These are phyloP conservation scores for Adelphocoris suturalis DNA, from an alignment of 2,888 invertebrate genomes.

Conservation along the genomic window DNA sequence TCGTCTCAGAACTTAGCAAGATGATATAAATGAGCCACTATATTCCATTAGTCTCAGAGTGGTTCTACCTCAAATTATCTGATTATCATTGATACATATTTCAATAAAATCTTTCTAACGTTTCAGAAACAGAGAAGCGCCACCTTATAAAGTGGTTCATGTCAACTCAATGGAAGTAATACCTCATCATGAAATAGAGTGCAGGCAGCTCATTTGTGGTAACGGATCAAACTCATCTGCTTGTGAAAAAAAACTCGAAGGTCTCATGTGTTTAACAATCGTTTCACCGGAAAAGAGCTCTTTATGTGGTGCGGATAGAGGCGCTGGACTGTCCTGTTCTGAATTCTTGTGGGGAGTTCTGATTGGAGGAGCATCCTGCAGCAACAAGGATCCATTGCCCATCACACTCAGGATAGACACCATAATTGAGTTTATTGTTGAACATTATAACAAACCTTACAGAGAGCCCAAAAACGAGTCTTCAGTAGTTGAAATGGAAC, in stretches of 20 bases:
- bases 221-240: not conserved
- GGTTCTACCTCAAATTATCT: too few species aligned
- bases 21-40: too few species aligned
- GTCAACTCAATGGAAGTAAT: not conserved
- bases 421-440: not conserved
- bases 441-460: not conserved
- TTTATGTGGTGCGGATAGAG: constrained; percentile 4
- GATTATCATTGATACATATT: too few species aligned
- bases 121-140: not conserved
- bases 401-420: not conserved
- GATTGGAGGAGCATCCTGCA: constrained; percentile 2
- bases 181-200: not conserved
- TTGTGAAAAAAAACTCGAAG: not conserved
- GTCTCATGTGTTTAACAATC: not conserved
- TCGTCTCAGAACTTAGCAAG: not conserved
- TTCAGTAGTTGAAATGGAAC: not conserved
- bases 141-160: not conserved
- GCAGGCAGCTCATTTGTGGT: not conserved
- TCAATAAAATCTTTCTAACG: too few species aligned
- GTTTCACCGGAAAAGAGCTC: not conserved
- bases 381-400: not conserved
- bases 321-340: constrained; percentile 10
- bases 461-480: not conserved
- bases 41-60: too few species aligned
- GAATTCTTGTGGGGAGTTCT: constrained; percentile 20